These are phyloP conservation scores for Drosophila dunni DNA, from an alignment of 1,140 invertebrate species.

Conservation along the genomic window DNA sequence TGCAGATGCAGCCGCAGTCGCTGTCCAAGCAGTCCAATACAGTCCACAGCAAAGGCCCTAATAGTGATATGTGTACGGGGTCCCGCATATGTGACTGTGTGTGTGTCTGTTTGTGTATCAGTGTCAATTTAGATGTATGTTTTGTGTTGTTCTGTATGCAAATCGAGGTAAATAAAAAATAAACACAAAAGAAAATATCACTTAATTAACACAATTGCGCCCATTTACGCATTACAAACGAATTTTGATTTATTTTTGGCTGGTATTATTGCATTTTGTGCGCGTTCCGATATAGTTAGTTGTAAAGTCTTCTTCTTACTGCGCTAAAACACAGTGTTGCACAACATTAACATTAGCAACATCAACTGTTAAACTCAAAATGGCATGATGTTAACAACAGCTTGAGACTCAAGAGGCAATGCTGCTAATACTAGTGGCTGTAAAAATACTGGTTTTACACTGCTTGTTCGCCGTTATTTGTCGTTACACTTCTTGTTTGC, in stretches of 20 bases:
- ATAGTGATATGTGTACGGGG: conserved; percentile 4
- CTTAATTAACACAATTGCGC: conserved; percentile 28
- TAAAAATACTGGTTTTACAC: neutral
- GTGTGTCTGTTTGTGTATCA: neutral
- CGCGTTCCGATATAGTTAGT: conserved; percentile 49
- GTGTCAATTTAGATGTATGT: conserved; percentile 13
- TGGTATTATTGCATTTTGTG: conserved; percentile 21
- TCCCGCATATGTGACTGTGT: conserved; percentile 6
- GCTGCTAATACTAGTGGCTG: neutral
- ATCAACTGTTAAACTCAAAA: neutral
- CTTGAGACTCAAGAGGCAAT: neutral
- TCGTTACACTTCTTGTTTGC: conserved; percentile 12
- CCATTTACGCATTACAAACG: conserved; percentile 2
- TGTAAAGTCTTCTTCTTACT: conserved; percentile 43
- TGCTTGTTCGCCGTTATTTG: conserved; percentile 3
- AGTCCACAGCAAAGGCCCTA: conserved; percentile 7
- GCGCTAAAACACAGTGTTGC: conserved; percentile 23
- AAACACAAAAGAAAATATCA: conserved; percentile 14
- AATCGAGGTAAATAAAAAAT: conserved; percentile 11
- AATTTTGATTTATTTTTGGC: conserved; percentile 22
- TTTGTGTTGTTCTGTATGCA: neutral
- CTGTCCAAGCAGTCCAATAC: conserved; percentile 8
- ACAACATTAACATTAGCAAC: conserved; percentile 10
- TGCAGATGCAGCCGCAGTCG: conserved; percentile 2
- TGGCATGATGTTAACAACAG: neutral